phyloP scores from a whole-genome alignment of 2,113 vertebrate genomes.

The Cinclus cinclus region DNA sequence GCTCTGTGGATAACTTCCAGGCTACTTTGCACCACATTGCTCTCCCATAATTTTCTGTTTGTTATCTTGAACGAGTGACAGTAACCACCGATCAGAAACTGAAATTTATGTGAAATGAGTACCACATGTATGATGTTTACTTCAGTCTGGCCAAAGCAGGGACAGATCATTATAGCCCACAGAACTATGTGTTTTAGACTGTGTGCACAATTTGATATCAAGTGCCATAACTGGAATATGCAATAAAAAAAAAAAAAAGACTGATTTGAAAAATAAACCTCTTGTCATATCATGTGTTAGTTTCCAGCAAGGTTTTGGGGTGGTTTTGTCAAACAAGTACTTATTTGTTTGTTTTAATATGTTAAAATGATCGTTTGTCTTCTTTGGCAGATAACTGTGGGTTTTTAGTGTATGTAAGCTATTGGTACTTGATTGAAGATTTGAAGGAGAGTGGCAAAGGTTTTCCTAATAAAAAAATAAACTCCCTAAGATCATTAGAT shows the following conservation, averaged over 20 bases:
- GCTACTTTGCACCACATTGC: constrained; percentile 65
- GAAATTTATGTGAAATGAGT: constrained; percentile 74
- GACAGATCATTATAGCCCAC: constrained; percentile 23
- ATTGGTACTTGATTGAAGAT: constrained; percentile 41
- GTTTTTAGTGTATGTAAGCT: constrained; percentile 49
- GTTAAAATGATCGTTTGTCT: constrained; percentile 43
- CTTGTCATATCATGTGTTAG: constrained; percentile 54
- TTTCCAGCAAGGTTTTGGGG: constrained; percentile 58
- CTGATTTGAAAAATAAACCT: constrained; percentile 73
- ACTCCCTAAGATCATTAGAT: constrained; percentile 48
- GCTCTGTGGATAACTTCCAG: constrained; percentile 71
- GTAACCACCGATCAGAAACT: constrained; percentile 70
- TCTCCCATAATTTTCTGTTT: constrained; percentile 65
- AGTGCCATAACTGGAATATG: constrained; percentile 64
- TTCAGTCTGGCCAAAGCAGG: constrained; percentile 50
- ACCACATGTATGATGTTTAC: constrained; percentile 74
- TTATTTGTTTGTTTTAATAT: constrained; percentile 69
- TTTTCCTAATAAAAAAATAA: constrained; percentile 76
- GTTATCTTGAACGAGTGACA: constrained; percentile 73
- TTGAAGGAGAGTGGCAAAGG: constrained; percentile 63
- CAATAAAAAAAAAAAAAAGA: constrained; percentile 37
- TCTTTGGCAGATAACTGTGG: background rate
- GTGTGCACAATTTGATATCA: constrained; percentile 65
- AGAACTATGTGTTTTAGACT: constrained; percentile 51
- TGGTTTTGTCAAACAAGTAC: constrained; percentile 67